Evolutionary conservation across 2,888 invertebrate genomes (phyloP).

Genomic region (Tinea pellionella): DNA sequence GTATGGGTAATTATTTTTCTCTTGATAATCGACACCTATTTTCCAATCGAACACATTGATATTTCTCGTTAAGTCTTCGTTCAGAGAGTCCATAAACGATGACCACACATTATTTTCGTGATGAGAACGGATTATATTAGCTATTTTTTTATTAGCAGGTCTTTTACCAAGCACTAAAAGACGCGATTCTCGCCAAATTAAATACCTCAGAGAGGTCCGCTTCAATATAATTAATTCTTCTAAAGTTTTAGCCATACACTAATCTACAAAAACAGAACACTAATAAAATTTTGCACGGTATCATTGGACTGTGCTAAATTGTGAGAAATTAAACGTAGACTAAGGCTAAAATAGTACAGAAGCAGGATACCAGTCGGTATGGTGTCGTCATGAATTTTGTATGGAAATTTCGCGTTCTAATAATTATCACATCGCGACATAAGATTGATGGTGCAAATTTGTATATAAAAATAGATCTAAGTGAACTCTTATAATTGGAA

Average conservation of each 20-base stretch:
- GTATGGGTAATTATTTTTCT: not conserved
- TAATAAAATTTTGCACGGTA: not conserved
- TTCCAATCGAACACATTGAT: slow-evolving; percentile 41
- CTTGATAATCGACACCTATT: slow-evolving; percentile 11
- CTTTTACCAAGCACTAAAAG: slow-evolving; percentile 41
- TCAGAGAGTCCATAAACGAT: slow-evolving; percentile 39
- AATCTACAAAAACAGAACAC: not conserved
- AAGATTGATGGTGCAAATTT: slow-evolving; percentile 3
- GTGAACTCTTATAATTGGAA: not conserved
- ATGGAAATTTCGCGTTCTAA: slow-evolving; percentile 1
- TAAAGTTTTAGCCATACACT: slow-evolving; percentile 43
- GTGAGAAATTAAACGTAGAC: not conserved
- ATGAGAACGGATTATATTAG: slow-evolving; percentile 37
- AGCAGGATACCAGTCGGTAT: not conserved
- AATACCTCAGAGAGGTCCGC: slow-evolving; percentile 38
- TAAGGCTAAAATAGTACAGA: not conserved
- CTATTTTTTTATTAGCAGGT: slow-evolving; percentile 49
- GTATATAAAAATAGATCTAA: not conserved
- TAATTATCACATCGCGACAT: slow-evolving; percentile 1
- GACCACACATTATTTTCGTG: slow-evolving; percentile 38
- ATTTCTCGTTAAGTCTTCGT: slow-evolving; percentile 49
- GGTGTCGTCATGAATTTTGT: not conserved
- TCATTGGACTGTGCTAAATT: not conserved
- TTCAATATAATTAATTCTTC: slow-evolving; percentile 48
- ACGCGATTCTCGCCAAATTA: slow-evolving; percentile 43